Conservation (phyloP, 2,888 invertebrate genomes). For the Onchidella celtica region DNA sequence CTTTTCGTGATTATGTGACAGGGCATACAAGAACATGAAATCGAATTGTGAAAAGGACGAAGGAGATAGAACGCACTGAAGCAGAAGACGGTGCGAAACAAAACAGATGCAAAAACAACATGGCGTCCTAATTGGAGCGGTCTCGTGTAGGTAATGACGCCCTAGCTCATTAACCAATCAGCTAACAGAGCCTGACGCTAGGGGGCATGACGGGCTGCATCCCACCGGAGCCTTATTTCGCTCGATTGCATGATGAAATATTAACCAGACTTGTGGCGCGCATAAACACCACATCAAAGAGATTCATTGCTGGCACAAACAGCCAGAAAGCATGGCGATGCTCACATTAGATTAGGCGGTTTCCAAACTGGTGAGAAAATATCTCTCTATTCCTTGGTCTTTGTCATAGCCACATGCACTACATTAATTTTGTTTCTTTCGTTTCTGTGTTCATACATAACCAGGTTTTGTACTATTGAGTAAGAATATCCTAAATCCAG, state of each 20-base stretch:
- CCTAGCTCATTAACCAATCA: slow-evolving; percentile 1
- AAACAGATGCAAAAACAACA: slow-evolving; percentile 23
- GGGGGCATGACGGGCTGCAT: background rate
- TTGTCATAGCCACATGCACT: too few species aligned
- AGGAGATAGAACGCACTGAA: background rate
- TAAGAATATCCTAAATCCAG: too few species aligned
- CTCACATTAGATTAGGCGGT: background rate
- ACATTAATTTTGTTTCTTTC: too few species aligned
- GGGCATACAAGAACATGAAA: too few species aligned
- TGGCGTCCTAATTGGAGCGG: background rate
- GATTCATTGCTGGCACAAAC: background rate
- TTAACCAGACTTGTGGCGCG: slow-evolving; percentile 9
- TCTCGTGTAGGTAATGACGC: slow-evolving; percentile 8
- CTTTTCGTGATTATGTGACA: too few species aligned
- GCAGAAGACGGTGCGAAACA: background rate
- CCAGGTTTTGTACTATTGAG: too few species aligned
- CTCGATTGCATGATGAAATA: background rate
- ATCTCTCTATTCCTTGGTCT: too few species aligned
- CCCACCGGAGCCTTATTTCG: background rate
- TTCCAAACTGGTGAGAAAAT: too few species aligned
- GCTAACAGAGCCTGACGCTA: background rate
- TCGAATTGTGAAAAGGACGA: too few species aligned
- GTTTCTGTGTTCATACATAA: too few species aligned
- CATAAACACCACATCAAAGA: slow-evolving; percentile 13
- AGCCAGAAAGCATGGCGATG: background rate